Evolutionary conservation across 2,888 invertebrate genomes (phyloP).

Genomic region (Camponotus fellah): DNA sequence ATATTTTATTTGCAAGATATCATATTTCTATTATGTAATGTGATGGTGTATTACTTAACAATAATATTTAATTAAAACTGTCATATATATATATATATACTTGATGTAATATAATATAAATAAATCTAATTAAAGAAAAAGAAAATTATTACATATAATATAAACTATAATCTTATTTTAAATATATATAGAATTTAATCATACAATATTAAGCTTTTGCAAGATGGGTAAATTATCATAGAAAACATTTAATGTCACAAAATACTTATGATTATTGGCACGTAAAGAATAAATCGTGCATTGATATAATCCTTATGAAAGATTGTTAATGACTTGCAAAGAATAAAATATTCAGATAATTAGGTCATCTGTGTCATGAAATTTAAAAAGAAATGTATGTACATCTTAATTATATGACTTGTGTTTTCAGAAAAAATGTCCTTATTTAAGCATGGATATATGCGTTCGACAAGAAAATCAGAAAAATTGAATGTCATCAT

Average conservation of each 20-base stretch:
- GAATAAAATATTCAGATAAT: constrained; percentile 5
- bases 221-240: not conserved
- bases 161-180: not conserved
- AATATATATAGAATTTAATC: not conserved
- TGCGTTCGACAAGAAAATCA: not conserved
- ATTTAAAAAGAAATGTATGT: not conserved
- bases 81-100: not conserved
- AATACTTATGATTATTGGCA: constrained; percentile 12
- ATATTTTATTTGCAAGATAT: not conserved
- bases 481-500: not conserved
- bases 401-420: not conserved
- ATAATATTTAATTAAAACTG: not conserved
- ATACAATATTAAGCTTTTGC: not conserved
- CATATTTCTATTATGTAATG: not conserved
- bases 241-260: not conserved
- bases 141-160: not conserved
- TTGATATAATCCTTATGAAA: constrained; percentile 22
- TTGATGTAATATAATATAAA: not conserved
- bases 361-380: not conserved
- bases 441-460: not conserved
- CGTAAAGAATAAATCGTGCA: constrained; percentile 10
- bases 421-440: not conserved
- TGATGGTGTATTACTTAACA: not conserved
- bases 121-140: not conserved
- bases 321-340: not conserved